Conservation (phyloP, 2,888 invertebrate species). For the Ormia ochracea region DNA sequence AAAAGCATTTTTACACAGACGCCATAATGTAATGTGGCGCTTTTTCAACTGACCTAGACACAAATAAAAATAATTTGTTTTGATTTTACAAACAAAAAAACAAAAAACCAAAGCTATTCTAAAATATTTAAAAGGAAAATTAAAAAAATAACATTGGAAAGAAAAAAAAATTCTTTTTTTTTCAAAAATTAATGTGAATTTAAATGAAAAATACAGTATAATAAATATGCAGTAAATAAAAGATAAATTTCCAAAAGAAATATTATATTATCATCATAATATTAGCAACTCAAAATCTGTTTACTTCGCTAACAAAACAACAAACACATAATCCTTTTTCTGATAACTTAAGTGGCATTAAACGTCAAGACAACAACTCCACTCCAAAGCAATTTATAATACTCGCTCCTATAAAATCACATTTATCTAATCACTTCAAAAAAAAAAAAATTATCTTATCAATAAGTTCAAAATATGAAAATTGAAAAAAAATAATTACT, state of each 20-base stretch:
- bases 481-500: background rate
- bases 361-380: background rate
- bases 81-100: constrained; percentile 1
- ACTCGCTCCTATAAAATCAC: background rate
- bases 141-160: background rate
- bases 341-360: background rate
- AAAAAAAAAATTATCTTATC: constrained; percentile 4
- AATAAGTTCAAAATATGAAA: background rate
- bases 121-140: background rate
- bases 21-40: constrained; percentile 17
- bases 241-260: too few relatives aligned
- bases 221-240: too few relatives aligned
- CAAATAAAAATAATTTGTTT: constrained; percentile 31
- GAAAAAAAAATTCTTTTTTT: background rate
- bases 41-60: constrained; percentile 50
- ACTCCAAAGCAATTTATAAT: background rate
- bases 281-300: too few relatives aligned
- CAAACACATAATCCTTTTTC: background rate
- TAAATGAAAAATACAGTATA: background rate
- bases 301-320: too few relatives aligned
- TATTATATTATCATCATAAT: too few relatives aligned
- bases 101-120: background rate
- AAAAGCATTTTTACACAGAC: background rate
- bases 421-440: constrained; percentile 2
- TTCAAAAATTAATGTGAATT: too few relatives aligned